Percentiles rank a stretch among this genome's conserved stretches.
Evolutionary conservation across 2,888 invertebrate species (phyloP).

Genomic region (Pyrgus malvae): DNA sequence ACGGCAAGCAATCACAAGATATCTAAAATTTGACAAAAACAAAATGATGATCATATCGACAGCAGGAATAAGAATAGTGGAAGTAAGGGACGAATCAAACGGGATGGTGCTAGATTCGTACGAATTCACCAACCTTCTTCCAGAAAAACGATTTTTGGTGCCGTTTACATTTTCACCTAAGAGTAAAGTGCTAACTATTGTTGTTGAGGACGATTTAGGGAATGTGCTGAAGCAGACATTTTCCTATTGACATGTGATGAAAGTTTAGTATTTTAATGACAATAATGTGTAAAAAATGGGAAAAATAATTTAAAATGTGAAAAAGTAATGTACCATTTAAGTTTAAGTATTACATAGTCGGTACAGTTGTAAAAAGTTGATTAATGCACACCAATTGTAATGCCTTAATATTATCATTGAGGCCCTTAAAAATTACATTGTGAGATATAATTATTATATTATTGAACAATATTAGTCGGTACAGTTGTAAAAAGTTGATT

Average conservation of each 20-base stretch:
- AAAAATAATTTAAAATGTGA: not conserved
- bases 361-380: too few relatives aligned
- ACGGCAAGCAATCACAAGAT: constrained; percentile 77
- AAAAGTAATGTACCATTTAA: not conserved
- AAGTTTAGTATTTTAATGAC: constrained; percentile 48
- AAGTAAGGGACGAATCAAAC: constrained; percentile 83
- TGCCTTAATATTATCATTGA: too few relatives aligned
- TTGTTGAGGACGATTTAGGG: constrained; percentile 86
- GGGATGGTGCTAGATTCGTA: constrained; percentile 84
- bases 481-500: too few relatives aligned
- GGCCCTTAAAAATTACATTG: too few relatives aligned
- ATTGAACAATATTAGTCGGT: too few relatives aligned
- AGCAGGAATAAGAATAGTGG: constrained; percentile 84
- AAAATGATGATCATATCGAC: constrained; percentile 84
- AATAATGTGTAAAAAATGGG: constrained; percentile 58
- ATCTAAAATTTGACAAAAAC: constrained; percentile 77
- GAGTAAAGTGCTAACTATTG: constrained; percentile 78
- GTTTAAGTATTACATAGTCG: too few relatives aligned
- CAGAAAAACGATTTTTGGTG: constrained; percentile 81
- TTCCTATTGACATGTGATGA: constrained; percentile 61
- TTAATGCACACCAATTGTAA: too few relatives aligned
- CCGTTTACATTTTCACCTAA: constrained; percentile 77
- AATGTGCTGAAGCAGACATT: constrained; percentile 85
- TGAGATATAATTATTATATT: too few relatives aligned
- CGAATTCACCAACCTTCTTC: constrained; percentile 82